Conservation (phyloP, 1,140 invertebrate species). For the Parasteatoda tepidariorum region DNA sequence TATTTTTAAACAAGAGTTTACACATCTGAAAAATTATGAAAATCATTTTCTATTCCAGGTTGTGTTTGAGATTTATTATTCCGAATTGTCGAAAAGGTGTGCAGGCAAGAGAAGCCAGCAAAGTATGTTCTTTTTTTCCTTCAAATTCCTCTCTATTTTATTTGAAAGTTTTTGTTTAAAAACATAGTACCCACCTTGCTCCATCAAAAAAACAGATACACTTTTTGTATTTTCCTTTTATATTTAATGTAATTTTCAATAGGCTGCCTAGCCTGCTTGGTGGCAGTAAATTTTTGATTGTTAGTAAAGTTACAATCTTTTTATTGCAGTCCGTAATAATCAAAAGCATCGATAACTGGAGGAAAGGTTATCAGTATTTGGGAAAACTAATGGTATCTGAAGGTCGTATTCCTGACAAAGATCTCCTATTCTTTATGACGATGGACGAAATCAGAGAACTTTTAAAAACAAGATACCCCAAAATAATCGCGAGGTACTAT, state of each 20-base stretch:
- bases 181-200: too few species aligned
- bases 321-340: background rate
- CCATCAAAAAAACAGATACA: too few species aligned
- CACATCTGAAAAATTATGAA: background rate
- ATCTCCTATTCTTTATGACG: slow-evolving; percentile 79
- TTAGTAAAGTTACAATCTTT: too few species aligned
- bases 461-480: slow-evolving; percentile 72
- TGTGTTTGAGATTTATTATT: background rate
- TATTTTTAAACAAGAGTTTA: too few species aligned
- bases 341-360: slow-evolving; percentile 71
- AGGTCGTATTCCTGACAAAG: slow-evolving; percentile 75
- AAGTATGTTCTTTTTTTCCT: slow-evolving; percentile 15
- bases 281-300: too few species aligned
- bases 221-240: too few species aligned
- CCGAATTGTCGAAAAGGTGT: slow-evolving; percentile 16
- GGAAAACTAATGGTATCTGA: slow-evolving; percentile 74
- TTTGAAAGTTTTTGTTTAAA: too few species aligned
- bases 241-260: too few species aligned
- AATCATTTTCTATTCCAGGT: slow-evolving; percentile 1
- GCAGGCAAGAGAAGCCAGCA: slow-evolving; percentile 8
- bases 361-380: slow-evolving; percentile 74
- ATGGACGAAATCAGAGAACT: slow-evolving; percentile 75
- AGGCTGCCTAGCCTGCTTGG: too few species aligned
- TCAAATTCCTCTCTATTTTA: too few species aligned
- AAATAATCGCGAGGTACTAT: slow-evolving; percentile 75